Percentiles rank a stretch among this genome's conserved stretches.
Conservation (phyloP, 2,797 vertebrate genomes). For the Acipenser oxyrinchus region DNA sequence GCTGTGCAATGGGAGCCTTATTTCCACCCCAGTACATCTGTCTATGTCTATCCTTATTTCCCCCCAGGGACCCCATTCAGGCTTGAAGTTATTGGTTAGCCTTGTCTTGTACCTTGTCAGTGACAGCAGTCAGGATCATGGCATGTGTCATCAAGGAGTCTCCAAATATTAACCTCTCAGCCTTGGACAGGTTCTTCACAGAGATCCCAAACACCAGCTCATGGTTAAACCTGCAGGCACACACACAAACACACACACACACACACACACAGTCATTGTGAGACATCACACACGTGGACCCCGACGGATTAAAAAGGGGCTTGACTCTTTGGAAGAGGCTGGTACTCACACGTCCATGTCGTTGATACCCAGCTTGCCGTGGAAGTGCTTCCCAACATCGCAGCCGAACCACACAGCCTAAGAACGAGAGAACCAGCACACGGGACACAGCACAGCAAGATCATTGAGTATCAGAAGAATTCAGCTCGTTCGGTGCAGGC, state of each 20-base stretch:
- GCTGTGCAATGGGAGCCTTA: too few species aligned
- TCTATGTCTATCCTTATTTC: background rate
- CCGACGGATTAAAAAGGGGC: slow-evolving; percentile 3
- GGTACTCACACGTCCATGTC: slow-evolving; percentile 91
- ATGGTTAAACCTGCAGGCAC: slow-evolving; percentile 74
- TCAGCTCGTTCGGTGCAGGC: too few species aligned
- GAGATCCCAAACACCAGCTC: slow-evolving; percentile 92
- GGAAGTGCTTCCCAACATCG: slow-evolving; percentile 94
- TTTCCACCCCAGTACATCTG: background rate
- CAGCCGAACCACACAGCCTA: slow-evolving; percentile 98
- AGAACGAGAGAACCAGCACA: slow-evolving; percentile 17
- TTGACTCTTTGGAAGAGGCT: background rate
- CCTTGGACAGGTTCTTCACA: slow-evolving; percentile 88
- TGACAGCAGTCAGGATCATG: slow-evolving; percentile 93
- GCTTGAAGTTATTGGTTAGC: too few species aligned
- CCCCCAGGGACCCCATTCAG: background rate
- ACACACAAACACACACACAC: background rate
- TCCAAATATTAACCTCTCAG: slow-evolving; percentile 82
- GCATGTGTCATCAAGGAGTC: slow-evolving; percentile 97
- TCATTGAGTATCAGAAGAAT: too few species aligned
- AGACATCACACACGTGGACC: background rate
- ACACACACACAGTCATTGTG: background rate
- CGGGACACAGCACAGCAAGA: background rate
- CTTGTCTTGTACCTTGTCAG: slow-evolving; percentile 72
- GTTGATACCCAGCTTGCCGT: slow-evolving; percentile 91